Conservation (phyloP, 2,888 invertebrate genomes). For the Ernsta delagoae region DNA sequence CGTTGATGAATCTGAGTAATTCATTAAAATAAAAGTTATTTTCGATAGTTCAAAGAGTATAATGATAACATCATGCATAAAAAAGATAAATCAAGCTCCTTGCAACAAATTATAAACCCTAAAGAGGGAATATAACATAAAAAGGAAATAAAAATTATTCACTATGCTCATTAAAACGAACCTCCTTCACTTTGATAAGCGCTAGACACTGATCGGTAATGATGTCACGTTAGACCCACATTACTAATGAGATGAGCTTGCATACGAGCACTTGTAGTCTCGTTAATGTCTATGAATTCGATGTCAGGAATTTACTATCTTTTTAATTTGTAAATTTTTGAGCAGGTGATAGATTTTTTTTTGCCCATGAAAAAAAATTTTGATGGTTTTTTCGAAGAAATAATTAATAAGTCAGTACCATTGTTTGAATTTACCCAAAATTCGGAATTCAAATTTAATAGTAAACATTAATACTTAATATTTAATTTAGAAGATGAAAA, state of each 20-base stretch:
- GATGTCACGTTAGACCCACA: slow-evolving; percentile 53
- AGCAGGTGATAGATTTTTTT: neutral
- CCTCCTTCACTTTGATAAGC: slow-evolving; percentile 25
- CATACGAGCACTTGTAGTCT: slow-evolving; percentile 51
- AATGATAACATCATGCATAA: too few relatives aligned
- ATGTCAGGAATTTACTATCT: neutral
- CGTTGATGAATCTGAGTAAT: neutral
- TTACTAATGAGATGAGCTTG: slow-evolving; percentile 64
- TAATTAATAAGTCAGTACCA: too few relatives aligned
- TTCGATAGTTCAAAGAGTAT: too few relatives aligned
- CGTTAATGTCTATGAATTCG: slow-evolving; percentile 42
- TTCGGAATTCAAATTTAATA: too few relatives aligned
- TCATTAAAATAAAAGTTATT: too few relatives aligned
- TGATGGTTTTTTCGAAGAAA: too few relatives aligned
- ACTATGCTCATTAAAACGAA: slow-evolving; percentile 34
- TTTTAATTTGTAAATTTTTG: neutral
- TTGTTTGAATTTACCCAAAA: too few relatives aligned
- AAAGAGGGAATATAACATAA: neutral
- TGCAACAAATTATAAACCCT: neutral
- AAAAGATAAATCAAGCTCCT: neutral
- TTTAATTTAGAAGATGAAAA: too few relatives aligned
- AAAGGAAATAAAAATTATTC: slow-evolving; percentile 8
- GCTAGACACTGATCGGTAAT: slow-evolving; percentile 44
- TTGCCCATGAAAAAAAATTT: too few relatives aligned
- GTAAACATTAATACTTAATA: too few relatives aligned